A percentile compares a stretch with the other conserved stretches of the same genome.
phyloP scores from a whole-genome alignment of 2,797 vertebrate species.

The Diceros bicornis region DNA sequence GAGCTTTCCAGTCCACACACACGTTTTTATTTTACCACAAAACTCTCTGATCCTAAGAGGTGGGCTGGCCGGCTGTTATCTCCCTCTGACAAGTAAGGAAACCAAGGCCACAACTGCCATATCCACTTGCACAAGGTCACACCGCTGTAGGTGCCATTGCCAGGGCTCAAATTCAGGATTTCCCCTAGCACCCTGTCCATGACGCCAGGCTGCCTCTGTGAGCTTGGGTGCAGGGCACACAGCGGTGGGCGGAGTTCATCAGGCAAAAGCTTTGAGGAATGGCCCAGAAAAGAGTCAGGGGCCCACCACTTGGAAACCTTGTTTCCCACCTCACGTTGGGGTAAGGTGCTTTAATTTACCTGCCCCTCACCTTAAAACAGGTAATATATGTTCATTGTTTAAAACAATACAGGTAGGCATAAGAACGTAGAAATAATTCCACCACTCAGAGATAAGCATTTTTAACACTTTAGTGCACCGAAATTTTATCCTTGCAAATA shows the following conservation, averaged over 20 bases:
- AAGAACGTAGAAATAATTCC: background rate
- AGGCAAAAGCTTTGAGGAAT: too few species aligned
- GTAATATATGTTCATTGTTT: background rate
- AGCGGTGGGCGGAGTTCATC: too few species aligned
- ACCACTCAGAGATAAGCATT: background rate
- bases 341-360: background rate
- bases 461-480: background rate
- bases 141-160: background rate
- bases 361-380: rapidly evolving
- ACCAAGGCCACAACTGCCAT: rapidly evolving
- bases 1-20: background rate
- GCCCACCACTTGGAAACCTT: too few species aligned
- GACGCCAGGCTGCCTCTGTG: rapidly evolving
- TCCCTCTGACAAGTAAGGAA: background rate
- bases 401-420: background rate
- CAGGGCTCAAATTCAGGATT: background rate
- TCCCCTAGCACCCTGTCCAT: rapidly evolving
- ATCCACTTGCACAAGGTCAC: too few species aligned
- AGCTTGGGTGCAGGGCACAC: background rate
- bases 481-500: background rate
- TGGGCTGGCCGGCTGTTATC: background rate
- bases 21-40: background rate
- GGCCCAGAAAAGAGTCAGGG: background rate
- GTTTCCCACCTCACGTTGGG: background rate
- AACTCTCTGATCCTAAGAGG: background rate